A percentile compares a stretch with the other conserved stretches of the same genome.
phyloP scores from a whole-genome alignment of 1,140 invertebrate genomes.

The Zaprionus ornatus region DNA sequence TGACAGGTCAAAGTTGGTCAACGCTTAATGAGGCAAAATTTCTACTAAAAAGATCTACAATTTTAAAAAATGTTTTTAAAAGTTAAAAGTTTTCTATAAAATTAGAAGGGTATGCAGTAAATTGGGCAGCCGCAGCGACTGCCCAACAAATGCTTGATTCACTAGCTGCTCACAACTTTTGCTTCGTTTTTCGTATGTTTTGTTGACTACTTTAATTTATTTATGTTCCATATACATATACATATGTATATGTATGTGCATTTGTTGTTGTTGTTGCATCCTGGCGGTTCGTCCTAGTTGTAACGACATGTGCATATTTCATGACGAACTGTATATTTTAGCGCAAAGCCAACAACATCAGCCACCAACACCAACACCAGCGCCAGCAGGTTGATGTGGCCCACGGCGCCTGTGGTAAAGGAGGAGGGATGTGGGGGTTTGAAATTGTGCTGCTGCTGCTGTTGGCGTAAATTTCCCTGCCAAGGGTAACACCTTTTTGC shows the following conservation, averaged over 20 bases:
- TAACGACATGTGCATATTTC: slow-evolving; percentile 75
- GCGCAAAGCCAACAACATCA: slow-evolving; percentile 49
- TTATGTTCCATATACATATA: slow-evolving; percentile 48
- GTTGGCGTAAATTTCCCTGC: slow-evolving; percentile 65
- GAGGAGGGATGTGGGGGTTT: slow-evolving; percentile 6
- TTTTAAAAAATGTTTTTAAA: background rate
- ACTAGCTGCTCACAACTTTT: slow-evolving; percentile 29
- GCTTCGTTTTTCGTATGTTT: slow-evolving; percentile 29
- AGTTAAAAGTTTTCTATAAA: background rate
- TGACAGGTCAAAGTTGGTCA: background rate
- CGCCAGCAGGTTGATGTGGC: slow-evolving; percentile 21
- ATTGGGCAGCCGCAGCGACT: background rate
- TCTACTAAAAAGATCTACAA: background rate
- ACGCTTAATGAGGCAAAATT: background rate
- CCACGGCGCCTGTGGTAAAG: slow-evolving; percentile 4
- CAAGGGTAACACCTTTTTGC: slow-evolving; percentile 74
- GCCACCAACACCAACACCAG: slow-evolving; percentile 49
- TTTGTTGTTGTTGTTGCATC: slow-evolving; percentile 39
- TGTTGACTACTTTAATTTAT: slow-evolving; percentile 71
- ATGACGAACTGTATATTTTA: slow-evolving; percentile 78
- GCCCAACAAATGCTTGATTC: slow-evolving; percentile 39
- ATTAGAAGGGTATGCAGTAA: slow-evolving; percentile 16
- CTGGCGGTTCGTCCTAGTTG: slow-evolving; percentile 55
- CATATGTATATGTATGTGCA: slow-evolving; percentile 39
- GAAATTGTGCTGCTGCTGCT: slow-evolving; percentile 1